A percentile compares a stretch with the other conserved stretches of the same genome.
Conservation (phyloP, 2,888 invertebrate genomes). For the Tenthredo mesomela region DNA sequence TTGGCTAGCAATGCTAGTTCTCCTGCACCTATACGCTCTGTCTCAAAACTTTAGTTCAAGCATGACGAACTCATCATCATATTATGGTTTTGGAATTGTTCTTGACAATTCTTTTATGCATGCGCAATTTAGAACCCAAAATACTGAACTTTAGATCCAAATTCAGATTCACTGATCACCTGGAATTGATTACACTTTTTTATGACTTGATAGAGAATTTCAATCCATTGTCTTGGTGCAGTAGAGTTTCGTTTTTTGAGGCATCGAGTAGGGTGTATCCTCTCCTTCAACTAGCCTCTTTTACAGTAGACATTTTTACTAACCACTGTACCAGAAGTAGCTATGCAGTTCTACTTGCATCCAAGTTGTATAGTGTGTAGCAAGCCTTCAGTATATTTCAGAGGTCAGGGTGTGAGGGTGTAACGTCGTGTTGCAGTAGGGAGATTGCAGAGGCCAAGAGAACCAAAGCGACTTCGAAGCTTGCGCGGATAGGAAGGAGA, state of each 20-base stretch:
- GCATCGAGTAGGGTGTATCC: background rate
- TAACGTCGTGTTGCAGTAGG: slow-evolving; percentile 13
- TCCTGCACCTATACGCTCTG: background rate
- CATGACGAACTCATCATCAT: background rate
- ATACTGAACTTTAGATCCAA: background rate
- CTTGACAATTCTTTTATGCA: background rate
- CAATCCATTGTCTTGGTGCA: background rate
- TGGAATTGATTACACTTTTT: background rate
- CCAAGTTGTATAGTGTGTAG: slow-evolving; percentile 28
- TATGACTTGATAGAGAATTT: background rate
- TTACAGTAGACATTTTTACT: slow-evolving; percentile 7
- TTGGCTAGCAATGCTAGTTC: background rate
- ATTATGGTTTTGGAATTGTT: background rate
- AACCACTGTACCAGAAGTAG: slow-evolving; percentile 21
- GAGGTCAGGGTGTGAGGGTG: slow-evolving; percentile 10
- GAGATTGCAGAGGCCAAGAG: slow-evolving; percentile 29
- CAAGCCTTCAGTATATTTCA: slow-evolving; percentile 29
- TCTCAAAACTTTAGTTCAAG: background rate
- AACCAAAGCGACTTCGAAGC: slow-evolving; percentile 33
- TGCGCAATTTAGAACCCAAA: background rate
- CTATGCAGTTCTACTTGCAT: slow-evolving; percentile 22
- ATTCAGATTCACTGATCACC: background rate
- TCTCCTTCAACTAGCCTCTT: background rate
- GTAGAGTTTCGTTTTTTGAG: background rate
- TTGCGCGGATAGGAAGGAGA: background rate